Conservation (phyloP, 2,888 invertebrate species). For the Troides oblongomaculatus region DNA sequence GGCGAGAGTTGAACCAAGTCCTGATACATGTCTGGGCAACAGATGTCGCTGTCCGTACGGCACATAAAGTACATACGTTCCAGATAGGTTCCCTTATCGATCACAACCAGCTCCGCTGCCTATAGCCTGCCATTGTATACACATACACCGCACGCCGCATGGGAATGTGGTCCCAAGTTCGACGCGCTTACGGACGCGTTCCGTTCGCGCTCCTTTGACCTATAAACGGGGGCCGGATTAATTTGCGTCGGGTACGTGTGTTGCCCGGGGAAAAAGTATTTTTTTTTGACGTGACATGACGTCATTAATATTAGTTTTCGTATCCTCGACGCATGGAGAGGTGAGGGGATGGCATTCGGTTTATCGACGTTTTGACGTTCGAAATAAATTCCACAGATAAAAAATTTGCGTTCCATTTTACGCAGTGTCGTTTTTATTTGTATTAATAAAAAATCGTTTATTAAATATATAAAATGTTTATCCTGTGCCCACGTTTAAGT, state of each 20-base stretch:
- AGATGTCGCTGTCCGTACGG: slow-evolving; percentile 20
- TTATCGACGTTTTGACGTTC: slow-evolving; percentile 21
- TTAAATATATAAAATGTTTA: not conserved
- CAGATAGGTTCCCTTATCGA: slow-evolving; percentile 45
- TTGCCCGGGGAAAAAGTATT: slow-evolving; percentile 44
- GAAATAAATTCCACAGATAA: slow-evolving; percentile 1
- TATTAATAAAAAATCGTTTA: not conserved
- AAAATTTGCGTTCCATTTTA: not conserved
- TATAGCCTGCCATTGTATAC: slow-evolving; percentile 39
- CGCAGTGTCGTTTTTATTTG: not conserved
- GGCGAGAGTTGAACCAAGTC: slow-evolving; percentile 1
- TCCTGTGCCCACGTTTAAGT: not conserved
- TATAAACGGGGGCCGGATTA: slow-evolving; percentile 62
- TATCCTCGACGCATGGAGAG: not conserved
- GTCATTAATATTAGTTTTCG: slow-evolving; percentile 46
- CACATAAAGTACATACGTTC: slow-evolving; percentile 24
- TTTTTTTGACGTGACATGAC: slow-evolving; percentile 39
- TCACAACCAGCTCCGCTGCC: slow-evolving; percentile 36
- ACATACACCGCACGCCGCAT: slow-evolving; percentile 33
- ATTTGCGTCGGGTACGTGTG: slow-evolving; percentile 58
- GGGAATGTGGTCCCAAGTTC: slow-evolving; percentile 49
- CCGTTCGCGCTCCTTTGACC: slow-evolving; percentile 52
- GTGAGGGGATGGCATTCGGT: not conserved
- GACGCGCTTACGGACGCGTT: slow-evolving; percentile 45
- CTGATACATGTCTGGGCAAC: slow-evolving; percentile 8